A percentile compares a stretch with the other conserved stretches of the same genome.
These are phyloP conservation scores for Polydesmus complanatus DNA, from an alignment of 2,888 invertebrate genomes.

Conservation along the genomic window DNA sequence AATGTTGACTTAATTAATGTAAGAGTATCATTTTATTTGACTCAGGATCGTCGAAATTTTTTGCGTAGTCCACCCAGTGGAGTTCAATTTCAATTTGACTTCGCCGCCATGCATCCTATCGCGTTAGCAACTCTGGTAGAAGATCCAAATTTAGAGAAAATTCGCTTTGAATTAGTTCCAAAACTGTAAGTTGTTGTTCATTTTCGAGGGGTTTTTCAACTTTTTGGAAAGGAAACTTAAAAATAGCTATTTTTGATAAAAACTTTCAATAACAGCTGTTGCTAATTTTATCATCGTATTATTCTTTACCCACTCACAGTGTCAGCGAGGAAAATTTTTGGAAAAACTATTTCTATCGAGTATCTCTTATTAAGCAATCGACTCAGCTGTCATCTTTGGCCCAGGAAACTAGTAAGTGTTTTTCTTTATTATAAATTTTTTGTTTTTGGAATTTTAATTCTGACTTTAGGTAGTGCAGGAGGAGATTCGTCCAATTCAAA, in stretches of 20 bases:
- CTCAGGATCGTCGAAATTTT: constrained; percentile 91
- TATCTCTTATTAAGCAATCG: constrained; percentile 94
- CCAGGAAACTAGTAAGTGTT: constrained; percentile 26
- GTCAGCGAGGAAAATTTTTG: constrained; percentile 97
- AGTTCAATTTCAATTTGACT: constrained; percentile 89
- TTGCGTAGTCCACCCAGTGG: constrained; percentile 91
- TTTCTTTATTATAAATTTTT: not conserved
- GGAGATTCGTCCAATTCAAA: constrained; percentile 14
- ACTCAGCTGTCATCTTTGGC: constrained; percentile 61
- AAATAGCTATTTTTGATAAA: not conserved
- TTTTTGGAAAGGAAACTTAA: not conserved
- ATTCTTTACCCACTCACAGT: constrained; percentile 32
- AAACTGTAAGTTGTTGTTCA: constrained; percentile 69
- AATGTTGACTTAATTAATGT: not conserved
- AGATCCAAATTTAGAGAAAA: constrained; percentile 90
- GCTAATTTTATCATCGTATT: not conserved
- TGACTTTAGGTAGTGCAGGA: constrained; percentile 13
- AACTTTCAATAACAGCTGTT: not conserved
- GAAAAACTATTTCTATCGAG: constrained; percentile 99
- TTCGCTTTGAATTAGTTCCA: constrained; percentile 98
- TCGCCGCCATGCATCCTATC: constrained; percentile 79
- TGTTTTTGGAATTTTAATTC: not conserved
- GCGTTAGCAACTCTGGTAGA: constrained; percentile 88
- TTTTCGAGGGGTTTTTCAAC: not conserved
- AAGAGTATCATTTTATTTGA: constrained; percentile 23